Evolutionary conservation across 1,140 invertebrate genomes (phyloP), one percentile per base, ranked within the genome.

Genomic region (Parasteatoda tepidariorum): DNA sequence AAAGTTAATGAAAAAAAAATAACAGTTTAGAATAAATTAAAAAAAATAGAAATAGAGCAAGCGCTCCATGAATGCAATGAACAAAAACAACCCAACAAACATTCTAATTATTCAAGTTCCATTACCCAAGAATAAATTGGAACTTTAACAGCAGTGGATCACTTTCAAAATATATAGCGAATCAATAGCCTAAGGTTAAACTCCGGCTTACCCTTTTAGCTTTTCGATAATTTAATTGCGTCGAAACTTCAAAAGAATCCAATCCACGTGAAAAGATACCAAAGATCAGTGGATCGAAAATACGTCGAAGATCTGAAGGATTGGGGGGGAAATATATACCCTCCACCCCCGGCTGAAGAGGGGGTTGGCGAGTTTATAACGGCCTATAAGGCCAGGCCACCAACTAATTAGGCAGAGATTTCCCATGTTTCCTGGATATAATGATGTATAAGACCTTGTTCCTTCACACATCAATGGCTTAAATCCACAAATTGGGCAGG

Each of bases 191-290:
- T 11, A 30, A 64, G 4, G 2, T 68, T 68, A 38, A 24, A 38
- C 66, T 15, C 18, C n/a, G 31, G 66, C 33, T 34, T 61, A n/a
- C 71, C 59, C 59, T 22, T 76, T 64, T 41, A 55, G 48, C 26
- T 59, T 13, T 76, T 64, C 73, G 61, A 76, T 76, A 76, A 76
- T 76, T 76, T 76, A 76, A 76, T 76, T 76, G 73, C 59, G 34
- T 41, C 59, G 31, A 33, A 18, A 62, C 73, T 64, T 76, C 73
- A 76, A 76, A 70, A 76, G 73, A 76, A 76, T 74, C 73, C 18
- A 28, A 15, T 41, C 24, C 31, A 26, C 22, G 7, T 38, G 33
- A 67, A 67, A 67, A 18, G 31, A 38, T n/a, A n/a, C 31, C 61
- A 26, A 22, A 33, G 34, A 74, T 31, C 73, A 64, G 9, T 76